These are phyloP conservation scores for Physocephala rufipes DNA, from an alignment of 2,888 invertebrate genomes.

Conservation along the genomic window DNA sequence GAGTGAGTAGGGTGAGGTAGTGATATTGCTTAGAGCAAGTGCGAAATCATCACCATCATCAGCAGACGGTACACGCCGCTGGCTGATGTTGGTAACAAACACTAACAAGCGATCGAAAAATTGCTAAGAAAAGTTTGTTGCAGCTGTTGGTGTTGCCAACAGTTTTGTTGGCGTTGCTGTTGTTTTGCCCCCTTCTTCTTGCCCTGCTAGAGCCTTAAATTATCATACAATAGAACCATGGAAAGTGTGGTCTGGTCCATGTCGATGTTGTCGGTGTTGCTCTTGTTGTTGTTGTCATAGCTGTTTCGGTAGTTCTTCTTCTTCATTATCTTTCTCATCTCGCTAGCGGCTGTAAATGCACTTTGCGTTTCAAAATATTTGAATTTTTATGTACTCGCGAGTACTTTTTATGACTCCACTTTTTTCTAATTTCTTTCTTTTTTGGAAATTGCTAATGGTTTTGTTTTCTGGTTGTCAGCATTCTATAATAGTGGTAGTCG, in stretches of 20 bases:
- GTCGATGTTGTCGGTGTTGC: conserved; percentile 11
- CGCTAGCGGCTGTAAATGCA: conserved; percentile 58
- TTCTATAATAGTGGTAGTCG: not conserved
- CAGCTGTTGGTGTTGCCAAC: conserved; percentile 6
- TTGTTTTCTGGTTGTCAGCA: conserved; percentile 3
- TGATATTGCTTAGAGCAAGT: not conserved
- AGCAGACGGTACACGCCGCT: not conserved
- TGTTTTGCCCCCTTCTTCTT: conserved; percentile 20
- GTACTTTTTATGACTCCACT: not conserved
- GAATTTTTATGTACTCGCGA: conserved; percentile 38
- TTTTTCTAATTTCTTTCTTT: not conserved
- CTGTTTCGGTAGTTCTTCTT: conserved; percentile 24
- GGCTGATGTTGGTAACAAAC: conserved; percentile 29
- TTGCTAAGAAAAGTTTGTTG: conserved; percentile 49
- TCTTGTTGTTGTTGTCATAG: not conserved
- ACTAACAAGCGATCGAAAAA: conserved; percentile 63
- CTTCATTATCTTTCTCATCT: not conserved
- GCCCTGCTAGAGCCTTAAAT: too few species aligned
- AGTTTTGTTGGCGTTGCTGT: conserved; percentile 24
- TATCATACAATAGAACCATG: too few species aligned
- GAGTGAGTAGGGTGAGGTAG: too few species aligned
- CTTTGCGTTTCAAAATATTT: conserved; percentile 55
- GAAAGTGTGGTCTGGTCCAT: not conserved
- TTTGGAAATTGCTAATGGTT: not conserved
- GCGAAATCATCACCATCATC: conserved; percentile 17